Conservation (phyloP, 2,888 invertebrate genomes). For the Drosophila kanekoi region DNA sequence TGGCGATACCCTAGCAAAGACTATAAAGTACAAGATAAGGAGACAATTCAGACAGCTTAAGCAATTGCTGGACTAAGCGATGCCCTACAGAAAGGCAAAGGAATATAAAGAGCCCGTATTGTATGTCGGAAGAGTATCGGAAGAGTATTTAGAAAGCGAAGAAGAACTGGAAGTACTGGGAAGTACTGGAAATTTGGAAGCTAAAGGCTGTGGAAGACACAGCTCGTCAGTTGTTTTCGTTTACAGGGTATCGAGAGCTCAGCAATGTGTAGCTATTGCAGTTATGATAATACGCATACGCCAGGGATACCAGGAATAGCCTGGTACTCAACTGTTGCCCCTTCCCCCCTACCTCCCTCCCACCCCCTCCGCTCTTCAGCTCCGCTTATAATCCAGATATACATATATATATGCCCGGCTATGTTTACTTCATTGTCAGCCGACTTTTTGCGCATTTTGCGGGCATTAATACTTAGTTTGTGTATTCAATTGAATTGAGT, state of each 20-base stretch:
- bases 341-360: background rate
- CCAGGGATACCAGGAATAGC: slow-evolving; percentile 45
- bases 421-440: slow-evolving; percentile 57
- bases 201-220: too few relatives aligned
- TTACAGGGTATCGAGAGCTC: slow-evolving; percentile 23
- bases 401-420: background rate
- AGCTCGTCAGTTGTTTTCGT: background rate
- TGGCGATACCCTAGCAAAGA: slow-evolving; percentile 11
- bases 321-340: slow-evolving; percentile 17
- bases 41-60: too few relatives aligned
- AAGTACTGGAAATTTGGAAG: too few relatives aligned
- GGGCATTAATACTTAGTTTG: slow-evolving; percentile 31
- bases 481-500: slow-evolving; percentile 65
- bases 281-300: slow-evolving; percentile 55
- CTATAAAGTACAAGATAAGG: too few relatives aligned
- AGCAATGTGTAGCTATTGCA: background rate
- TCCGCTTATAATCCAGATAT: background rate
- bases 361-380: background rate
- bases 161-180: too few relatives aligned
- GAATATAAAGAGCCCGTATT: too few relatives aligned
- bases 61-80: too few relatives aligned
- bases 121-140: too few relatives aligned
- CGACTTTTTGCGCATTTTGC: slow-evolving; percentile 33
- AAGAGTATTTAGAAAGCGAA: too few relatives aligned
- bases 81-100: too few relatives aligned